Evolutionary conservation across 92 coral and sea anemone genomes (phyloP).

Genomic region (Plumapathes pennacea): DNA sequence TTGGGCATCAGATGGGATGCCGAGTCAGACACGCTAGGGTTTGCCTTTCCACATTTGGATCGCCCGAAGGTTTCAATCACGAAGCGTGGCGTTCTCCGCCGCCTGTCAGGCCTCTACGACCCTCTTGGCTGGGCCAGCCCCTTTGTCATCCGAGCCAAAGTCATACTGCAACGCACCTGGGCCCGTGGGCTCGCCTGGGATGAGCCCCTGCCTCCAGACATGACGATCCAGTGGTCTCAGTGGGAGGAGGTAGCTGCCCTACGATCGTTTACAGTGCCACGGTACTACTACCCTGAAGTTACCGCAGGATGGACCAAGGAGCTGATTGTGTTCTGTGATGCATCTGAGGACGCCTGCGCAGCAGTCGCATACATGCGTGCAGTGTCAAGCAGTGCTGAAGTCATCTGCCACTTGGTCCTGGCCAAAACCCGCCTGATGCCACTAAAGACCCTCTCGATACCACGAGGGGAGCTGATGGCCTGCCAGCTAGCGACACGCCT

Average conservation of each 20-base stretch:
- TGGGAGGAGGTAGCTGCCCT: constrained; percentile 47
- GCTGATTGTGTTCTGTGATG: constrained; percentile 27
- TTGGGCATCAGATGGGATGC: too few relatives aligned
- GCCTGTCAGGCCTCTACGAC: too few relatives aligned
- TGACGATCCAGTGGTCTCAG: constrained; percentile 27
- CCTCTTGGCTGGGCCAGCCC: constrained; percentile 51
- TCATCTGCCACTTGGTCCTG: too few relatives aligned
- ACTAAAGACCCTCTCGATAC: too few relatives aligned
- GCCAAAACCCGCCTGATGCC: too few relatives aligned
- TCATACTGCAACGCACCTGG: constrained; percentile 46
- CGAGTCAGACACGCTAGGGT: too few relatives aligned
- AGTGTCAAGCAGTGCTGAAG: too few relatives aligned
- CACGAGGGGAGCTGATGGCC: too few relatives aligned
- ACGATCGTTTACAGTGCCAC: constrained; percentile 27
- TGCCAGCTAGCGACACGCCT: too few relatives aligned
- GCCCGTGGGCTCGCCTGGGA: constrained; percentile 47
- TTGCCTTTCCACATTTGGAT: too few relatives aligned
- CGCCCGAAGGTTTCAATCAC: too few relatives aligned
- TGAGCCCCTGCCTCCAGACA: constrained; percentile 30
- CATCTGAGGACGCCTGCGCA: constrained; percentile 36
- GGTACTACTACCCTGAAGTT: constrained; percentile 17
- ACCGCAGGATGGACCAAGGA: not conserved
- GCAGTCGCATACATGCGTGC: constrained; percentile 23
- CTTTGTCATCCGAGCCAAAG: constrained; percentile 34
- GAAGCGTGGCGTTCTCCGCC: too few relatives aligned